These are phyloP conservation scores for Archocentrus centrarchus DNA, from an alignment of 2,113 vertebrate genomes.

Conservation along the genomic window DNA sequence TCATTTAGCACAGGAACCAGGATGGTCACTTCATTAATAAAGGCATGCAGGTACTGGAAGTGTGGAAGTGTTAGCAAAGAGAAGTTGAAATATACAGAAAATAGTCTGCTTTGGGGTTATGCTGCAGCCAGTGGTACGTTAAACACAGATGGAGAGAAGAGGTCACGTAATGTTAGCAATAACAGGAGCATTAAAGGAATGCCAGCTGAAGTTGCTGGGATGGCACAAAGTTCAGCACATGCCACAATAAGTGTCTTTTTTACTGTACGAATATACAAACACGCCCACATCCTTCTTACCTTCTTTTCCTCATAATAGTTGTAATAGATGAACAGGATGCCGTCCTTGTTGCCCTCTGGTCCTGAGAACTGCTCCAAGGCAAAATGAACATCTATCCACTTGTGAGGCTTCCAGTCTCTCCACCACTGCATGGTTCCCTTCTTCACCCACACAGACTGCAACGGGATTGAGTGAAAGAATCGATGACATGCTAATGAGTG, in stretches of 20 bases:
- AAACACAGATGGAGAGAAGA: background rate
- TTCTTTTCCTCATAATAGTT: slow-evolving; percentile 93
- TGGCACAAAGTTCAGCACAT: too few species aligned
- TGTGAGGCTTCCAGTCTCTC: slow-evolving; percentile 95
- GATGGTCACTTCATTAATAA: slow-evolving; percentile 95
- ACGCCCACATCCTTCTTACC: slow-evolving; percentile 86
- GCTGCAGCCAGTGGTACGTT: background rate
- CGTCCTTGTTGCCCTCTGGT: slow-evolving; percentile 89
- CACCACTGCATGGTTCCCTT: slow-evolving; percentile 96
- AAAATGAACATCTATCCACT: slow-evolving; percentile 94
- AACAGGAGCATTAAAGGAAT: too few species aligned
- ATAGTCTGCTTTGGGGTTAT: background rate
- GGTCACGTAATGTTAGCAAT: too few species aligned
- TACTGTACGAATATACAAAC: background rate
- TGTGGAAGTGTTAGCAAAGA: slow-evolving; percentile 15
- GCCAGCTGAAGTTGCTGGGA: too few species aligned
- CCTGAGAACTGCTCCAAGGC: slow-evolving; percentile 95
- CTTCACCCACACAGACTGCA: slow-evolving; percentile 97
- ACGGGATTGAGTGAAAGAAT: background rate
- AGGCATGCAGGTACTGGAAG: slow-evolving; percentile 92
- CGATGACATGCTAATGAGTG: background rate
- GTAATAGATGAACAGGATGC: slow-evolving; percentile 97
- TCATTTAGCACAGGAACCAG: slow-evolving; percentile 93
- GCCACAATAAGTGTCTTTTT: background rate
- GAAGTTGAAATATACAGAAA: background rate